Percentiles rank a stretch among this genome's conserved stretches.
phyloP scores from a whole-genome alignment of 1,140 invertebrate genomes.

The Pachypsylla venusta region DNA sequence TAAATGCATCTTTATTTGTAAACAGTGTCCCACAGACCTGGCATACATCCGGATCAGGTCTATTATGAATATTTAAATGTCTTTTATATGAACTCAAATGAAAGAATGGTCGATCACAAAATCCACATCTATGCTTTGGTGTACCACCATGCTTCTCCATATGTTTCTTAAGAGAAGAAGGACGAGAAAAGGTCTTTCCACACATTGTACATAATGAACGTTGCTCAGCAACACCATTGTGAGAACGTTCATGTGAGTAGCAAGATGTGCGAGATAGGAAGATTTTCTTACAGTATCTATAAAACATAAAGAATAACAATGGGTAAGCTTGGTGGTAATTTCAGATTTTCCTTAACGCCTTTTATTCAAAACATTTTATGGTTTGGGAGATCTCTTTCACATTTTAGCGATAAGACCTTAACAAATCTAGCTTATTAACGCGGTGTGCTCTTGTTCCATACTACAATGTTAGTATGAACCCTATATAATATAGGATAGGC shows the following conservation, averaged over 20 bases:
- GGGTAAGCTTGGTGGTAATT: too few species aligned
- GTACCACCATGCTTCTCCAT: background rate
- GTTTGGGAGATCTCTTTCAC: too few species aligned
- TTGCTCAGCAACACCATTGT: background rate
- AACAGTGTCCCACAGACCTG: background rate
- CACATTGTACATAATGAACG: background rate
- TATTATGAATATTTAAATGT: background rate
- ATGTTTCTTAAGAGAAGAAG: background rate
- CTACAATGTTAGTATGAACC: too few species aligned
- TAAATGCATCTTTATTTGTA: slow-evolving; percentile 1
- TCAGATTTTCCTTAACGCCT: too few species aligned
- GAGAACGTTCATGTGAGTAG: background rate
- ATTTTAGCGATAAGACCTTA: too few species aligned
- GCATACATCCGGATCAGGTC: background rate
- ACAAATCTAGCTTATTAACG: too few species aligned
- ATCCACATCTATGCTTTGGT: background rate
- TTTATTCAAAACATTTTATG: too few species aligned
- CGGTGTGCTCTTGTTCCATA: too few species aligned
- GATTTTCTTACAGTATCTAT: background rate
- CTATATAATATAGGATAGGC: too few species aligned
- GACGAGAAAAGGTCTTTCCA: background rate
- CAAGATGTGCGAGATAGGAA: background rate
- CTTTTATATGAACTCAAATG: background rate
- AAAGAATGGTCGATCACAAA: background rate
- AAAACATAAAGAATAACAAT: too few species aligned